Evolutionary conservation across 2,797 vertebrate genomes (phyloP).

Genomic region (Gallinago nigripennis): DNA sequence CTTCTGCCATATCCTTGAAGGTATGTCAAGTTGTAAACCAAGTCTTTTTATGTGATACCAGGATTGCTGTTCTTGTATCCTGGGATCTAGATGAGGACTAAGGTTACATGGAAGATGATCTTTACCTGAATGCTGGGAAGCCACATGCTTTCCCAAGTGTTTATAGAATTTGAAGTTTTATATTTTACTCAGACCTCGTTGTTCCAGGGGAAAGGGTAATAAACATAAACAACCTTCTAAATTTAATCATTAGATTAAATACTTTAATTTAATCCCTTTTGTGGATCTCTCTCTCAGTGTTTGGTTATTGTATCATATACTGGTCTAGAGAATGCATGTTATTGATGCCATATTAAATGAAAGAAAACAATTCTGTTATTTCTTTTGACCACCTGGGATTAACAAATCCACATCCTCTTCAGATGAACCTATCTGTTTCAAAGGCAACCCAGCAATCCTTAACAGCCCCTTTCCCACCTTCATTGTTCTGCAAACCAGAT

Average conservation of each 20-base stretch:
- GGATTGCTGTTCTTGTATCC: not conserved
- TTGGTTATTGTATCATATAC: not conserved
- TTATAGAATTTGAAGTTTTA: not conserved
- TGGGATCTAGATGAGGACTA: not conserved
- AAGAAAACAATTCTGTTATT: not conserved
- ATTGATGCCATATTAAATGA: not conserved
- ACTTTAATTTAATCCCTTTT: not conserved
- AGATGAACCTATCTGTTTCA: not conserved
- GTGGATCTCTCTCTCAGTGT: accelerated
- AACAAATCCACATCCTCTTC: not conserved
- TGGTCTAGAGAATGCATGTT: not conserved
- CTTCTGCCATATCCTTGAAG: not conserved
- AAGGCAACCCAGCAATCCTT: not conserved
- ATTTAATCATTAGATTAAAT: not conserved
- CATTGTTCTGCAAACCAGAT: not conserved
- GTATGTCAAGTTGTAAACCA: not conserved
- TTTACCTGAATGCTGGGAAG: not conserved
- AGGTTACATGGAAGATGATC: not conserved
- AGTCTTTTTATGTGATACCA: not conserved
- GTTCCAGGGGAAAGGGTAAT: not conserved
- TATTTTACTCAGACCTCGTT: not conserved
- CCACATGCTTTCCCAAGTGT: not conserved
- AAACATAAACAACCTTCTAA: not conserved
- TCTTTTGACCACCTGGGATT: not conserved
- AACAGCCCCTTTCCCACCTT: not conserved